These are phyloP conservation scores for Drosophila rubida DNA, from an alignment of 2,888 invertebrate genomes.

Conservation along the genomic window DNA sequence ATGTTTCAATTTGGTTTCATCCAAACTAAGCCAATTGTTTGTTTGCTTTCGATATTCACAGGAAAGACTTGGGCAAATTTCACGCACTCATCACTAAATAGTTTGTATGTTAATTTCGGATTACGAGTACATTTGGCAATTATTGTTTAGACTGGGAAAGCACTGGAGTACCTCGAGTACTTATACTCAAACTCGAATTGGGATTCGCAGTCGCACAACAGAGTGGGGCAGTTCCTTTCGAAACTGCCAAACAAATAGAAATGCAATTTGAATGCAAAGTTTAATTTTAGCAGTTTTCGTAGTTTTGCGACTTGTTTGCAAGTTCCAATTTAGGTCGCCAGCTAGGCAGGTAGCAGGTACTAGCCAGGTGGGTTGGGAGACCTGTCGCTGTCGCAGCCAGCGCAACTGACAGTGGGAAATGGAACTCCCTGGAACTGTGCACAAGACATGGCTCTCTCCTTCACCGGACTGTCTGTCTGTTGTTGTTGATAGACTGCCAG, in stretches of 20 bases:
- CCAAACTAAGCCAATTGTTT: too few species aligned
- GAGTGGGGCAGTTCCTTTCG: slow-evolving; percentile 32
- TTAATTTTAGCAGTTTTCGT: slow-evolving; percentile 52
- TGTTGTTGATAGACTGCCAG: slow-evolving; percentile 46
- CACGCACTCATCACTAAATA: slow-evolving; percentile 8
- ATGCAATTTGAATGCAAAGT: slow-evolving; percentile 74
- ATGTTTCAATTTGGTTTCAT: too few species aligned
- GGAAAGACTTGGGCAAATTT: too few species aligned
- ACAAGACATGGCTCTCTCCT: too few species aligned
- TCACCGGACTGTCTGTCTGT: background rate
- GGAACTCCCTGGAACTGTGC: too few species aligned
- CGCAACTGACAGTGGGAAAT: slow-evolving; percentile 31
- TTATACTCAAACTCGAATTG: background rate
- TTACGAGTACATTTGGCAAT: slow-evolving; percentile 43
- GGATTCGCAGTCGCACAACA: background rate
- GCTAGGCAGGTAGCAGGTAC: slow-evolving; percentile 25
- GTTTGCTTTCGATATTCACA: too few species aligned
- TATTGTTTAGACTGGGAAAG: slow-evolving; percentile 45
- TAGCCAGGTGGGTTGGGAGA: slow-evolving; percentile 47
- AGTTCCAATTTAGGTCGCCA: slow-evolving; percentile 67
- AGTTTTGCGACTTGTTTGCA: slow-evolving; percentile 45
- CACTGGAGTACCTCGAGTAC: slow-evolving; percentile 13
- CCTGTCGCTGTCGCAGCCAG: slow-evolving; percentile 43
- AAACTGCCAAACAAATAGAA: slow-evolving; percentile 72
- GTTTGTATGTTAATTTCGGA: slow-evolving; percentile 47